Percentiles rank a stretch among this genome's conserved stretches.
Conservation (phyloP, 64 coral and sea anemone genomes). For the Acropora yongei region DNA sequence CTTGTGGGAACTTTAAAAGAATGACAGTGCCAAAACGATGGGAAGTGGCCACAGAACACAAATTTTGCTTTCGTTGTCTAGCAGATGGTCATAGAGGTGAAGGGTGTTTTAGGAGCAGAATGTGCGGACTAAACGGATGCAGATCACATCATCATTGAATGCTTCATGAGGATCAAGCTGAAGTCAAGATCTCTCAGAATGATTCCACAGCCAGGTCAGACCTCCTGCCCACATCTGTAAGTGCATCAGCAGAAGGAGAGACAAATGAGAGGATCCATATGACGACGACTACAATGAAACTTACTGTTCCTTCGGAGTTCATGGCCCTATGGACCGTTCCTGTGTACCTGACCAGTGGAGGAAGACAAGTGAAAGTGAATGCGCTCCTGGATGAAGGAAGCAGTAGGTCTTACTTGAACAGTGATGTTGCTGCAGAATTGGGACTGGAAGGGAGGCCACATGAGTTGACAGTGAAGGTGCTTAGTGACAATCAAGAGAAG, state of each 20-base stretch:
- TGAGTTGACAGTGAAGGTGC: conserved; percentile 44
- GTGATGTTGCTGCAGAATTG: conserved; percentile 39
- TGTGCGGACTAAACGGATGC: too few species aligned
- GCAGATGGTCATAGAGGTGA: too few species aligned
- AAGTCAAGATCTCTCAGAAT: not conserved
- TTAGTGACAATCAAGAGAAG: conserved; percentile 34
- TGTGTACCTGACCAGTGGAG: conserved; percentile 22
- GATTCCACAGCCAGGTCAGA: not conserved
- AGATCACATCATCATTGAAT: conserved; percentile 3
- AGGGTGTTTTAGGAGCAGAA: too few species aligned
- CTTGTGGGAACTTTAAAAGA: not conserved
- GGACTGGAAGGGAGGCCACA: conserved; percentile 29
- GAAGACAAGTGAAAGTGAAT: conserved; percentile 51
- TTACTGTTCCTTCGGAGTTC: not conserved
- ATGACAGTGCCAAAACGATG: too few species aligned
- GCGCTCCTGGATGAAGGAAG: conserved; percentile 40
- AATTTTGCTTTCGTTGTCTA: too few species aligned
- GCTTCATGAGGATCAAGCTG: conserved; percentile 16
- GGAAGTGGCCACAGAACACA: too few species aligned
- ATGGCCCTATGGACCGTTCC: conserved; percentile 48
- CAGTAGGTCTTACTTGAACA: conserved; percentile 49
- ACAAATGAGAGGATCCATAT: conserved; percentile 22
- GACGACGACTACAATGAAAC: conserved; percentile 11
- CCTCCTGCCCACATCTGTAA: not conserved
- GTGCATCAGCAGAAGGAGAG: conserved; percentile 45